A percentile compares a stretch with the other conserved stretches of the same genome.
These are phyloP conservation scores for Synanthedon vespiformis DNA, from an alignment of 2,888 invertebrate species.

Conservation along the genomic window DNA sequence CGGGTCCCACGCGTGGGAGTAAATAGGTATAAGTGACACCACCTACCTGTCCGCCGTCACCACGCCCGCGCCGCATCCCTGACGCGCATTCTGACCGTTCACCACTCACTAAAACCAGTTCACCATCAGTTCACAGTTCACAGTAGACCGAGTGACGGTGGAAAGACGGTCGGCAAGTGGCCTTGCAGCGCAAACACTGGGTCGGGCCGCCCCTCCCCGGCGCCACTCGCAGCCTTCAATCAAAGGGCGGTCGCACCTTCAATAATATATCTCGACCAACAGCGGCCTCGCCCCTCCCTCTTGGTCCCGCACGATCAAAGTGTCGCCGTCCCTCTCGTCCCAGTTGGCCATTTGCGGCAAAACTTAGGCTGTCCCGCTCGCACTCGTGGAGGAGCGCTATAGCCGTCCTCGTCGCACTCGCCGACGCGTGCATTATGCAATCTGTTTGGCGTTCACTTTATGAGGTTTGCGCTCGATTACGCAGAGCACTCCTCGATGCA, in stretches of 20 bases:
- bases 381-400: conserved; percentile 1
- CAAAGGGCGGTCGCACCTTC: conserved; percentile 2
- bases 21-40: too few species aligned
- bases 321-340: conserved; percentile 21
- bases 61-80: conserved; percentile 5
- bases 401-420: conserved; percentile 33
- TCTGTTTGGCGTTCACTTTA: conserved; percentile 56
- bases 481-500: conserved; percentile 31
- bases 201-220: conserved; percentile 6
- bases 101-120: conserved; percentile 11
- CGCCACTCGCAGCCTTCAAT: conserved; percentile 7
- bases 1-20: too few species aligned
- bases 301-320: conserved; percentile 17
- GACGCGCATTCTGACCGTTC: conserved; percentile 6
- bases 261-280: conserved; percentile 42
- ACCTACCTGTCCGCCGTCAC: conserved; percentile 2
- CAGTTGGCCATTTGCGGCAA: conserved; percentile 41
- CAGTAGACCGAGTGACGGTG: conserved; percentile 37
- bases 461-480: conserved; percentile 46
- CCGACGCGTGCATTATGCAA: conserved; percentile 55
- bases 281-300: conserved; percentile 38
- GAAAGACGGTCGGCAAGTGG: conserved; percentile 53
- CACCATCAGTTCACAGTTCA: conserved; percentile 27
- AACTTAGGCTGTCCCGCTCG: conserved; percentile 15
- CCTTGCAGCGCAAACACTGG: conserved; percentile 16